Evolutionary conservation across 2,888 invertebrate genomes (phyloP).

Genomic region (Neoaliturus tenellus): DNA sequence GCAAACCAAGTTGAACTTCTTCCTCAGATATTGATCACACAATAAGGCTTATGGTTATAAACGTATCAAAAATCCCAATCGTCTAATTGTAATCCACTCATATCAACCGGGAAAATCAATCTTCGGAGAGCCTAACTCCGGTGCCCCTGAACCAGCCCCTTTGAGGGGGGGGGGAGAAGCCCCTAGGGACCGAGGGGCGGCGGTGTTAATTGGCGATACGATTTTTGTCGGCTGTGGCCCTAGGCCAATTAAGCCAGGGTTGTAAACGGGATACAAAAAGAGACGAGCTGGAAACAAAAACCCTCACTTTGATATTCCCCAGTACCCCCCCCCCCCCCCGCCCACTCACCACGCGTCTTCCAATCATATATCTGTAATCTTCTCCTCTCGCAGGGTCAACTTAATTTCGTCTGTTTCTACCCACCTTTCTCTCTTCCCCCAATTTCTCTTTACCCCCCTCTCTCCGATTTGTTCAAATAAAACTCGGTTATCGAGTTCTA

Average conservation of each 20-base stretch:
- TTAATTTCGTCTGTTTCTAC: constrained; percentile 46
- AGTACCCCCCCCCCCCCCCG: neutral
- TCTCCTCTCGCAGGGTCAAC: constrained; percentile 36
- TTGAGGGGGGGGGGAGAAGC: constrained; percentile 23
- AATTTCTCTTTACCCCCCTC: no score
- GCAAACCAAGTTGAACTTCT: no score
- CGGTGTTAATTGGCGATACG: constrained; percentile 62
- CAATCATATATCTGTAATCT: constrained; percentile 51
- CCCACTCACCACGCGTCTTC: neutral
- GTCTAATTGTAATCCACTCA: neutral
- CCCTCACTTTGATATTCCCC: constrained; percentile 38
- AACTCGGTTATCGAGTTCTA: neutral
- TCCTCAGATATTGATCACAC: neutral
- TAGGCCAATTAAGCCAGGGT: constrained; percentile 47
- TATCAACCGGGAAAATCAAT: constrained; percentile 39
- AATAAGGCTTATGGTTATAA: neutral
- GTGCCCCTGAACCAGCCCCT: neutral
- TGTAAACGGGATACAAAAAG: constrained; percentile 48
- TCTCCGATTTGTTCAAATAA: constrained; percentile 49
- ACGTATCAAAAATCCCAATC: neutral
- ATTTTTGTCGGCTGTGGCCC: constrained; percentile 61
- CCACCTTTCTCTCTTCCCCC: constrained; percentile 7
- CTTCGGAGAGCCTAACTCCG: neutral
- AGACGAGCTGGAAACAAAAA: constrained; percentile 37
- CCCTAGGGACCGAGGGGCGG: constrained; percentile 40